Percentiles rank a stretch among this genome's conserved stretches.
Conservation (phyloP, 1,140 invertebrate species). For the Conus betulinus region DNA sequence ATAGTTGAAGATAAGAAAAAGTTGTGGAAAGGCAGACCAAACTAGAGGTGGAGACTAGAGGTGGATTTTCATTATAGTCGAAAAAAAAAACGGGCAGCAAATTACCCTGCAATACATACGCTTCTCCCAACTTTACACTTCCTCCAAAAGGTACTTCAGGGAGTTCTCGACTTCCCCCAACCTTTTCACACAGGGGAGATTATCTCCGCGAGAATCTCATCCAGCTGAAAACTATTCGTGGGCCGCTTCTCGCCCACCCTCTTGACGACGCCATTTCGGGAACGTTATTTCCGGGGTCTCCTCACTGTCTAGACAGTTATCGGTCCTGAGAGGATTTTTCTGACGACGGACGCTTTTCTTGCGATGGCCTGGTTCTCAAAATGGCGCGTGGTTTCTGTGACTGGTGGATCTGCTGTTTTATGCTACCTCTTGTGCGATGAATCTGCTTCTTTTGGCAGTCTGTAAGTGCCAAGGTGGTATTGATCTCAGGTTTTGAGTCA, state of each 20-base stretch:
- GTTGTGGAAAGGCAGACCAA: background rate
- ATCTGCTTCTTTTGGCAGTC: too few relatives aligned
- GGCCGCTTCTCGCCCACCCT: background rate
- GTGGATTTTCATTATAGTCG: background rate
- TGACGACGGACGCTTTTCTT: background rate
- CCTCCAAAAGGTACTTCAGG: background rate
- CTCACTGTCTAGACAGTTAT: background rate
- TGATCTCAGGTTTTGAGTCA: too few relatives aligned
- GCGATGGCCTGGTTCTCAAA: too few relatives aligned
- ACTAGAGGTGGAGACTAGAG: too few relatives aligned
- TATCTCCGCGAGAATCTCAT: background rate
- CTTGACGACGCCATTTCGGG: background rate
- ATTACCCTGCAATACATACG: background rate
- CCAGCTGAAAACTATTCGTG: background rate
- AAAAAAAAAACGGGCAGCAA: background rate
- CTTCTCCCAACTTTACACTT: background rate
- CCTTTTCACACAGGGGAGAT: background rate
- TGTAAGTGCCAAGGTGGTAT: too few relatives aligned
- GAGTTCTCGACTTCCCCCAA: background rate
- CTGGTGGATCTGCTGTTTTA: too few relatives aligned
- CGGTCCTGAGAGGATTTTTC: background rate
- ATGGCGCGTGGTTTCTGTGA: too few relatives aligned
- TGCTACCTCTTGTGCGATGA: too few relatives aligned
- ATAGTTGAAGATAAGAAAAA: background rate
- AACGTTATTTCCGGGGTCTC: background rate